These are phyloP conservation scores for Pentalonia nigronervosa DNA, from an alignment of 1,140 invertebrate species.

Conservation along the genomic window DNA sequence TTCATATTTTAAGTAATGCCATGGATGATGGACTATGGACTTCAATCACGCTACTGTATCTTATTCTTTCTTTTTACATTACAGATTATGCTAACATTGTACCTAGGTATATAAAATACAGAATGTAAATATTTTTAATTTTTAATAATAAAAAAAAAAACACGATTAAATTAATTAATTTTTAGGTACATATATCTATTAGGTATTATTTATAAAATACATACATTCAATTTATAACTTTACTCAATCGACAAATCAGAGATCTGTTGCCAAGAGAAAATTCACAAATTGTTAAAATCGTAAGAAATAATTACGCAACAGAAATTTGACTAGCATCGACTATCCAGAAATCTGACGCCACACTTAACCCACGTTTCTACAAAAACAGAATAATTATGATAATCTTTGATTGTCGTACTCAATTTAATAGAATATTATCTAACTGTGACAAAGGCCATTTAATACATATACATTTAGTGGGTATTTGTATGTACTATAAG, in stretches of 20 bases:
- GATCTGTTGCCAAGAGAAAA: neutral
- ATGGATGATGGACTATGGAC: too few relatives aligned
- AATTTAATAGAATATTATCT: neutral
- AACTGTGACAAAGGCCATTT: too few relatives aligned
- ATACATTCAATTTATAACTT: neutral
- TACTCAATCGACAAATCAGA: neutral
- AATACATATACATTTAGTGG: too few relatives aligned
- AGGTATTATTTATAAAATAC: neutral
- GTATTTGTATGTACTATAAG: neutral
- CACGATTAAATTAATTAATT: neutral
- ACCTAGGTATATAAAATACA: neutral
- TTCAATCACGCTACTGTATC: too few relatives aligned
- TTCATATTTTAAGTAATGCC: too few relatives aligned
- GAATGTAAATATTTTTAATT: too few relatives aligned
- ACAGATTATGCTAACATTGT: neutral
- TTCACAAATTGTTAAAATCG: neutral
- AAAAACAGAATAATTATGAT: neutral
- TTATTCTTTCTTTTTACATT: neutral
- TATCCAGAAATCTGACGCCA: neutral
- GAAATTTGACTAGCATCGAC: too few relatives aligned
- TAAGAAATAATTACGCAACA: neutral
- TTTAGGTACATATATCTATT: neutral
- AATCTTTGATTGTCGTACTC: neutral
- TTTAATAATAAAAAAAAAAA: neutral
- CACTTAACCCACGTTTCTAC: neutral